These are phyloP conservation scores for Mus spretus DNA, from an alignment of 2,797 vertebrate species.

Conservation along the genomic window DNA sequence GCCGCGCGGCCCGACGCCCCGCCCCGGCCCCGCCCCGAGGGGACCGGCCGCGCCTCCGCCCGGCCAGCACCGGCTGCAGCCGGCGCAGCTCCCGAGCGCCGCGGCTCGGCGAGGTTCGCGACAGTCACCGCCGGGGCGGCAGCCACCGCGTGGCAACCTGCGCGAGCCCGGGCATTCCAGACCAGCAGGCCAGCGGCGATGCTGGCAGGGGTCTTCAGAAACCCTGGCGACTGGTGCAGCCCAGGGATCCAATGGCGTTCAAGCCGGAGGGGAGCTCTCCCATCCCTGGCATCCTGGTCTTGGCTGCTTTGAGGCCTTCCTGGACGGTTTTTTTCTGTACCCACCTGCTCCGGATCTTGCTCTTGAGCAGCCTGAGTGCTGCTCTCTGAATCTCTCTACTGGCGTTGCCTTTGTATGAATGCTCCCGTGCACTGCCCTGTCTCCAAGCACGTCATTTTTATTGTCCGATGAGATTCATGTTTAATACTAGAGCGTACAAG, in stretches of 20 bases:
- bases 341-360: neutral
- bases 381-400: neutral
- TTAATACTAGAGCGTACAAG: neutral
- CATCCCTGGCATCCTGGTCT: neutral
- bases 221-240: neutral
- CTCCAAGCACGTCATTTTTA: neutral
- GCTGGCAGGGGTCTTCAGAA: neutral
- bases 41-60: neutral
- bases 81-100: neutral
- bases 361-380: neutral
- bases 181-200: neutral
- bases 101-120: neutral
- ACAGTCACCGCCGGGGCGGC: neutral
- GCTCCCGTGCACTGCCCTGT: neutral
- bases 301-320: conserved; percentile 32
- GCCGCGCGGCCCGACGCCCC: conserved; percentile 59
- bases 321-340: neutral
- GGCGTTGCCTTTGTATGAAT: neutral
- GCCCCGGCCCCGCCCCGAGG: conserved; percentile 66
- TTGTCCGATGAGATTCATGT: neutral
- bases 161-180: too few relatives aligned
- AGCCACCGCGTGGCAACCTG: neutral
- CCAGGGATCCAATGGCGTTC: neutral
- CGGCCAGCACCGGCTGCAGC: neutral
- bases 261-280: neutral